These are phyloP conservation scores for Whitmania pigra DNA, from an alignment of 1,140 invertebrate genomes.

Conservation along the genomic window DNA sequence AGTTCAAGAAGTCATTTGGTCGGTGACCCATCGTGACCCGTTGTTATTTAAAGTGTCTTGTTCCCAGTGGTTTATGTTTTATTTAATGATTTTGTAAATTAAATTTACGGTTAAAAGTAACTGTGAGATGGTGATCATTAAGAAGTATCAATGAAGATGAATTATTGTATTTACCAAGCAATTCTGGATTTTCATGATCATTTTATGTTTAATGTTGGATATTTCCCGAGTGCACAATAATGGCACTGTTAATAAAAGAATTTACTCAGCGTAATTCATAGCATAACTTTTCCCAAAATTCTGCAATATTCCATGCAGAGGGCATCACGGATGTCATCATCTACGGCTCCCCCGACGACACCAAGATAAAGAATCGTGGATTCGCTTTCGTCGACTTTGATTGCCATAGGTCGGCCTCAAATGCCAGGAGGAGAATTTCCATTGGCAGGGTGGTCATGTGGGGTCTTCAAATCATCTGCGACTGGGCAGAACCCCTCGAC, in stretches of 20 bases:
- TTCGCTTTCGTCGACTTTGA: slow-evolving; percentile 99
- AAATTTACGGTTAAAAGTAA: too few species aligned
- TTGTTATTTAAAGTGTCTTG: not conserved
- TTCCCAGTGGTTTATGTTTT: not conserved
- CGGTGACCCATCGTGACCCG: slow-evolving; percentile 54
- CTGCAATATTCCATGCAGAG: slow-evolving; percentile 50
- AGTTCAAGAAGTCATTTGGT: slow-evolving; percentile 98
- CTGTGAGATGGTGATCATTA: too few species aligned
- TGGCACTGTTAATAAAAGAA: too few species aligned
- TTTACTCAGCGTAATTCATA: too few species aligned
- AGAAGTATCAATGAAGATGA: too few species aligned
- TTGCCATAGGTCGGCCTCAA: slow-evolving; percentile 92
- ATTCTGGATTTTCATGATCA: too few species aligned
- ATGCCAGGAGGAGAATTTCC: slow-evolving; percentile 76
- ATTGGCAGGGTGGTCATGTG: slow-evolving; percentile 51
- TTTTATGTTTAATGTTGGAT: too few species aligned
- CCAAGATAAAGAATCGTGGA: slow-evolving; percentile 85
- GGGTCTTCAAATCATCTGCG: slow-evolving; percentile 97
- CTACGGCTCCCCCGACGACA: slow-evolving; percentile 94
- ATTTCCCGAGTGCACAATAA: too few species aligned
- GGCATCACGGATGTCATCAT: slow-evolving; percentile 95
- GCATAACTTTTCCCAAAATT: not conserved
- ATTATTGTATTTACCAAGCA: too few species aligned
- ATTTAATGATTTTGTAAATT: too few species aligned
- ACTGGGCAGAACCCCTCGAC: slow-evolving; percentile 99